Evolutionary conservation across 2,113 vertebrate genomes (phyloP), one percentile per base, ranked within the genome.

Genomic region (Pelmatolapia mariae): DNA sequence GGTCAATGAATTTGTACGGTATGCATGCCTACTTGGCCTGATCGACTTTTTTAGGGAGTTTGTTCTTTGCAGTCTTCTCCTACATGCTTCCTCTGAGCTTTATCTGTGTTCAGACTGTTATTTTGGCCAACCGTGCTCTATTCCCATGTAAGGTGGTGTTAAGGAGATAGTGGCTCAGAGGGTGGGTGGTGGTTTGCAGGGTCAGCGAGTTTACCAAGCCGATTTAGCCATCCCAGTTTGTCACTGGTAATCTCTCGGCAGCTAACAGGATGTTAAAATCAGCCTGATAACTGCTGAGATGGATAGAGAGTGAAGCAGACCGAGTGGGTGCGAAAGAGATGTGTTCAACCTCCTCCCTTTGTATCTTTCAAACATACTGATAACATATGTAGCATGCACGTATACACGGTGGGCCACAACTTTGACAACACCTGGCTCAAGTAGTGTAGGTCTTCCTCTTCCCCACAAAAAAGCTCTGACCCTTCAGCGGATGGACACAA

Each of bases 211-310:
- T 95, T 94, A 91, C 92, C 92, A 92, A 95, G 94, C 91, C 85
- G 92, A 93, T 95, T 96, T 94, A 95, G 95, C 85, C 88, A 85
- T 95, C 94, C 92, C 94, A 91, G 94, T 94, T 94, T 93, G 93
- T 93, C 95, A 89, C 92, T 91, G 93, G 92, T 96, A 95, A 96
- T 96, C 96, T 96, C 91, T 86, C 79, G 59, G 89, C 87, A 90
- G 93, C 93, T 59, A 93, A 91, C 92, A 83, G 88, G 85, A 88
- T 85, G 93, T 93, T 92, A 91, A 86, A 93, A 89, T 86, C 89
- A 85, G 90, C 66, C 89, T 38, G 91, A 95, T 95, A 93, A 88
- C 91, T 40, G 85, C 81, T 43, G 92, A 78, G 91, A 88, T 87
- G 91, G 87, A 90, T 24, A 54, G 81, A 86, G 79, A 83, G 83